Evolutionary conservation across 2,797 vertebrate genomes (phyloP).

Genomic region (Hypotaenidia philippensis): DNA sequence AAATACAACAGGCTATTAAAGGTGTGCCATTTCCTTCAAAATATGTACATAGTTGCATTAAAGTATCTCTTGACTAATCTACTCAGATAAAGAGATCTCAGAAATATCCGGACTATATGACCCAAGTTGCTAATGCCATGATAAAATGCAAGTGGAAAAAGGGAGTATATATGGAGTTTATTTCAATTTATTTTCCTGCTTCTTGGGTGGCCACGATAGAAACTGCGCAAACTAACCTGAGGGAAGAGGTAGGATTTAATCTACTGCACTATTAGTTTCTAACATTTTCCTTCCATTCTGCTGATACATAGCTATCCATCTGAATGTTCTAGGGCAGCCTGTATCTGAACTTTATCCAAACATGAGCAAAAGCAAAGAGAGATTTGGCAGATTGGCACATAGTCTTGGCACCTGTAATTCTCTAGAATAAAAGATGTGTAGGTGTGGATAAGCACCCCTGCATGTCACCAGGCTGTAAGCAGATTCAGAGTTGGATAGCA

Average conservation of each 20-base stretch:
- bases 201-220: background rate
- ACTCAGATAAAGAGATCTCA: background rate
- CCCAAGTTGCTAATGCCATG: background rate
- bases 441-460: background rate
- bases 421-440: background rate
- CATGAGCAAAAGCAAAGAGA: background rate
- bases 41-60: background rate
- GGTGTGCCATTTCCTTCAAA: background rate
- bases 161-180: accelerated
- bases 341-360: background rate
- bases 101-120: background rate
- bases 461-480: background rate
- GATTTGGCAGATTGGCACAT: background rate
- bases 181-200: background rate
- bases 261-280: background rate
- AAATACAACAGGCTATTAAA: background rate
- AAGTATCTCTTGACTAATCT: background rate
- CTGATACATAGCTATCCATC: background rate
- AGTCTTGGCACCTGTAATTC: background rate
- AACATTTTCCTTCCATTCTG: background rate
- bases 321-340: background rate
- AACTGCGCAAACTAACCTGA: background rate
- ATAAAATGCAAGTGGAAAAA: background rate
- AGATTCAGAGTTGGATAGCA: background rate
- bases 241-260: background rate